Evolutionary conservation across 2,888 invertebrate species (phyloP), one percentile per base, ranked within the genome.

Genomic region (Thecocarcelia acutangulata): DNA sequence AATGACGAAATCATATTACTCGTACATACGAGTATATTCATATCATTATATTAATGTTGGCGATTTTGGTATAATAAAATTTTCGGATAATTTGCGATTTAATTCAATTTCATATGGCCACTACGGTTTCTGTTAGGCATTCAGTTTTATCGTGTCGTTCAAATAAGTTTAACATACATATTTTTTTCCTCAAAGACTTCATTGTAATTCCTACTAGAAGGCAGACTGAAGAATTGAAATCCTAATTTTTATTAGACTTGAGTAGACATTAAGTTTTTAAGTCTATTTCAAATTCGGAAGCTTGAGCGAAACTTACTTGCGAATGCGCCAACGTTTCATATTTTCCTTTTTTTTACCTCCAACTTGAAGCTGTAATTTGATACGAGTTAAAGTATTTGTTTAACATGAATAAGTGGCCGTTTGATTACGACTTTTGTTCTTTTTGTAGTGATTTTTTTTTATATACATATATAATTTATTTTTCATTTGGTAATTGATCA

Each of bases 191-290:
- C 11, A 59, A 44, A 72, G 63, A 42, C 63, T 46, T 59, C 44
- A 9, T 44, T n/a, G n/a, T 40, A 61, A 59, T 28, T 37, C 40
- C 46, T 28, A 52, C 15, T 48, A 13, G 24, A 1, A n/a, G n/a
- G n/a, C 28, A 8, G 11, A 12, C 17, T 42, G 56, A 28, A 76
- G 21, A 70, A 24, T n/a, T 72, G 52, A 33, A 70, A 75, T 64
- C 44, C 82, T 78, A 82, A 78, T 64, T 70, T 82, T 78, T 82
- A 82, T 82, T 64, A 54, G 70, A 75, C 82, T 33, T 82, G 70
- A 82, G 82, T 66, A 61, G 82, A 78, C 78, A 70, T 61, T 64
- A 74, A 82, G 64, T 66, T 54, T 59, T 66, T 82, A 82, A 82
- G 74, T 78, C 78, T 78, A 74, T 82, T 66, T 75, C 19, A 33